These are phyloP conservation scores for Drosophila subsilvestris DNA, from an alignment of 2,888 invertebrate species.

Conservation along the genomic window DNA sequence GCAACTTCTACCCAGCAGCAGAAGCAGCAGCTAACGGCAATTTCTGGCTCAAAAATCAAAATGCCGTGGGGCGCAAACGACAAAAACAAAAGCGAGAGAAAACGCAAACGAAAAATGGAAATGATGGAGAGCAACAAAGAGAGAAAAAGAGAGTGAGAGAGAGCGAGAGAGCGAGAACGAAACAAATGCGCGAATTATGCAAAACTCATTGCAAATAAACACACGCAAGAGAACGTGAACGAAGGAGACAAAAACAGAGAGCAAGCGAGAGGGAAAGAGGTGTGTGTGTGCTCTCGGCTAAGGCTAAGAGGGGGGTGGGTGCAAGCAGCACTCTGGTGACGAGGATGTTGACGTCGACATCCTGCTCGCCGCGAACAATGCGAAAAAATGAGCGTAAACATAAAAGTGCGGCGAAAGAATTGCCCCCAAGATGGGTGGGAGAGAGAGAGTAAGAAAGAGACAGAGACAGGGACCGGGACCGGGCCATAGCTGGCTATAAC, in stretches of 20 bases:
- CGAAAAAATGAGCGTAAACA: slow-evolving; percentile 74
- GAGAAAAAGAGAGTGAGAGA: slow-evolving; percentile 38
- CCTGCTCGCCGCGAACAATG: slow-evolving; percentile 55
- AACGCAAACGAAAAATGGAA: slow-evolving; percentile 13
- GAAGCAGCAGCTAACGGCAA: slow-evolving; percentile 53
- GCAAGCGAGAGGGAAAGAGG: slow-evolving; percentile 9
- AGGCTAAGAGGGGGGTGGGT: slow-evolving; percentile 6
- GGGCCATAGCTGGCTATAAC: slow-evolving; percentile 48
- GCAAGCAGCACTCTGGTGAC: slow-evolving; percentile 53
- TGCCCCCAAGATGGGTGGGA: slow-evolving; percentile 33
- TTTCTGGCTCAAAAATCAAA: slow-evolving; percentile 76
- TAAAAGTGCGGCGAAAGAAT: slow-evolving; percentile 69
- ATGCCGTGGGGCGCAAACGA: slow-evolving; percentile 51
- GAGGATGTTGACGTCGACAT: slow-evolving; percentile 78
- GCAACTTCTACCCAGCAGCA: background rate
- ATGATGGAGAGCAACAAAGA: slow-evolving; percentile 23
- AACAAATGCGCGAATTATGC: slow-evolving; percentile 80
- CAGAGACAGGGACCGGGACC: background rate
- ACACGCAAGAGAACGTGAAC: slow-evolving; percentile 44
- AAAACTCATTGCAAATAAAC: slow-evolving; percentile 77
- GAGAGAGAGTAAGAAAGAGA: slow-evolving; percentile 3
- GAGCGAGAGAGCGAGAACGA: slow-evolving; percentile 47
- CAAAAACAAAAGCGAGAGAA: slow-evolving; percentile 42
- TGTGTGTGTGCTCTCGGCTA: slow-evolving; percentile 18
- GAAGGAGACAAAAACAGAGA: background rate